Percentiles rank a stretch among this genome's conserved stretches.
Evolutionary conservation across 2,113 vertebrate genomes (phyloP).

Genomic region (Verasper variegatus): DNA sequence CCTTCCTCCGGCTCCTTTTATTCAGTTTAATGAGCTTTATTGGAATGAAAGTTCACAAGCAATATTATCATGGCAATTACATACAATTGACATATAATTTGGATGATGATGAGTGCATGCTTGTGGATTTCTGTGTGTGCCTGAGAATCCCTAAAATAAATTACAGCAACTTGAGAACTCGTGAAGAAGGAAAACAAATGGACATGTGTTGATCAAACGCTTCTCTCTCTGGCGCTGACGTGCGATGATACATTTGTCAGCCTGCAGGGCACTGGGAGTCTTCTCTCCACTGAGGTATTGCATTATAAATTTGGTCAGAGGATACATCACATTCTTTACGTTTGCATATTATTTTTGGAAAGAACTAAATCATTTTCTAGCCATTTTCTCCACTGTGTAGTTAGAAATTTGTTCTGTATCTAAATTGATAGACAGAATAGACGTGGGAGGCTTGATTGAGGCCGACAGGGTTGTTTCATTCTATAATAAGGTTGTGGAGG

Average conservation of each 20-base stretch:
- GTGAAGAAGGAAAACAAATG: constrained; percentile 12
- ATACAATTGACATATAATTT: constrained; percentile 23
- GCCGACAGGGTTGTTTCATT: neutral
- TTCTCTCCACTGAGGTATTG: neutral
- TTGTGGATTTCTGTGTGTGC: neutral
- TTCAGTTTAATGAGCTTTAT: constrained; percentile 44
- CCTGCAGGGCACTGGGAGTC: neutral
- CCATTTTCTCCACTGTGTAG: neutral
- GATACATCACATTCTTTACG: neutral
- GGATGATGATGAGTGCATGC: constrained; percentile 11
- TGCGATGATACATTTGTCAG: constrained; percentile 1
- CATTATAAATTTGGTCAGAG: constrained; percentile 7
- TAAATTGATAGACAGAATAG: neutral
- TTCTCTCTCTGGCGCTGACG: constrained; percentile 6
- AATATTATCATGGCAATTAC: constrained; percentile 40
- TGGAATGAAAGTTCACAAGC: constrained; percentile 42
- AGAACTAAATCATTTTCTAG: neutral
- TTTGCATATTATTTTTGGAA: neutral
- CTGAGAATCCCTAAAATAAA: neutral
- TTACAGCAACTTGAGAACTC: neutral
- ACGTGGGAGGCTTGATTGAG: neutral
- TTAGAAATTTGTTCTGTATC: neutral
- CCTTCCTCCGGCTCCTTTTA: neutral
- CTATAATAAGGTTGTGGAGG: neutral
- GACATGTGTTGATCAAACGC: constrained; percentile 14